Evolutionary conservation across 2,113 vertebrate species (phyloP).

Genomic region (Mystacornis crossleyi): DNA sequence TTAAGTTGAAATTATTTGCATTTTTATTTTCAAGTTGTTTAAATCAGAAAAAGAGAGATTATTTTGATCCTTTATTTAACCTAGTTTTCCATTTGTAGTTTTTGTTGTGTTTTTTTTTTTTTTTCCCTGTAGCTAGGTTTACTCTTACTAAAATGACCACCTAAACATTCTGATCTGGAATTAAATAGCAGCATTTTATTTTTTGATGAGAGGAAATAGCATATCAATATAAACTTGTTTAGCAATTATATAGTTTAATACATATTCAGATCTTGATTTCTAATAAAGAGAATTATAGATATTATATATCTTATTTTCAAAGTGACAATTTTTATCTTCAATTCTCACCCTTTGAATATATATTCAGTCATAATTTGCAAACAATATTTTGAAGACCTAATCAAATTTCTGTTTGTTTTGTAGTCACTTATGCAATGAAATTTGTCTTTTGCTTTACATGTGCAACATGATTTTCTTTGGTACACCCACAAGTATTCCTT

Average conservation of each 20-base stretch:
- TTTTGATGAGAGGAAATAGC: neutral
- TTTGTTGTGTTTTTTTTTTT: neutral
- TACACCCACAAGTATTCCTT: neutral
- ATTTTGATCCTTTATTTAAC: neutral
- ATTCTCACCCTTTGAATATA: neutral
- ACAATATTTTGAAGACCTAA: neutral
- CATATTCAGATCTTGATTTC: neutral
- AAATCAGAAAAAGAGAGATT: neutral
- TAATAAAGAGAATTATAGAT: neutral
- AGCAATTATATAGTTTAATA: neutral
- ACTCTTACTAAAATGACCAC: neutral
- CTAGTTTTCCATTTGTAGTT: neutral
- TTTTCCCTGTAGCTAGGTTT: neutral
- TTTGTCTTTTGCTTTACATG: neutral
- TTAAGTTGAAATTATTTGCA: neutral
- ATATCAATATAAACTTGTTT: neutral
- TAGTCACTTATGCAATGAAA: neutral
- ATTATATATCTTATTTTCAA: neutral
- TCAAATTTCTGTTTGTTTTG: neutral
- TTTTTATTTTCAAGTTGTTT: neutral
- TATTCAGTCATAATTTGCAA: neutral
- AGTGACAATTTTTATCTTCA: neutral
- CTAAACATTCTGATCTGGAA: neutral
- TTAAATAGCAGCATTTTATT: neutral
- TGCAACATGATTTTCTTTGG: neutral